Conservation (phyloP, 2,888 invertebrate species). For the Baccha elongata region DNA sequence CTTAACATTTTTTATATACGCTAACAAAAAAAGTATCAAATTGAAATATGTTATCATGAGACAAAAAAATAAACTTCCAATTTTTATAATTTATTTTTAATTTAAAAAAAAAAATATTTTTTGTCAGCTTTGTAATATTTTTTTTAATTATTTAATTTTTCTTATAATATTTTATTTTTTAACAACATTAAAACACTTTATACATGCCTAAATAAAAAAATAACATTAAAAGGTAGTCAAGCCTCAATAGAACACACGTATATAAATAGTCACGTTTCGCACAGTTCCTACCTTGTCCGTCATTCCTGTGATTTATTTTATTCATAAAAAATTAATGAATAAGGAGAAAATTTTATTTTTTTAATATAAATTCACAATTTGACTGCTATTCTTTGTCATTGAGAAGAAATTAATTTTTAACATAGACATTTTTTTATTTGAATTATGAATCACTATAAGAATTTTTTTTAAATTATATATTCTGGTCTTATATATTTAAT, state of each 20-base stretch:
- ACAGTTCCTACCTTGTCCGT: conserved; percentile 68
- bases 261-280: conserved; percentile 57
- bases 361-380: not conserved
- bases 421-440: not conserved
- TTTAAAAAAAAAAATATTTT: conserved; percentile 8
- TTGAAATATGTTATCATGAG: conserved; percentile 56
- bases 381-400: not conserved
- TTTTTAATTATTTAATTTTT: conserved; percentile 34
- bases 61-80: conserved; percentile 31
- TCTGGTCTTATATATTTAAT: too few species aligned
- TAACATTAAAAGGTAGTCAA: conserved; percentile 1
- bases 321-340: not conserved
- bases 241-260: conserved; percentile 50
- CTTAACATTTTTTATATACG: conserved; percentile 74
- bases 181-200: not conserved
- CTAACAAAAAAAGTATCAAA: conserved; percentile 55
- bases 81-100: conserved; percentile 46
- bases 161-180: not conserved
- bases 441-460: not conserved
- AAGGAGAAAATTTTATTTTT: not conserved
- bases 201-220: not conserved
- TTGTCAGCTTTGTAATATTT: conserved; percentile 20
- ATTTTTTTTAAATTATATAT: too few species aligned
- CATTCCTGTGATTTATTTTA: conserved; percentile 39
- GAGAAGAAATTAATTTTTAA: not conserved